Percentiles rank a stretch among this genome's conserved stretches.
These are phyloP conservation scores for Luffia ferchaultella DNA, from an alignment of 2,888 invertebrate genomes.

Conservation along the genomic window DNA sequence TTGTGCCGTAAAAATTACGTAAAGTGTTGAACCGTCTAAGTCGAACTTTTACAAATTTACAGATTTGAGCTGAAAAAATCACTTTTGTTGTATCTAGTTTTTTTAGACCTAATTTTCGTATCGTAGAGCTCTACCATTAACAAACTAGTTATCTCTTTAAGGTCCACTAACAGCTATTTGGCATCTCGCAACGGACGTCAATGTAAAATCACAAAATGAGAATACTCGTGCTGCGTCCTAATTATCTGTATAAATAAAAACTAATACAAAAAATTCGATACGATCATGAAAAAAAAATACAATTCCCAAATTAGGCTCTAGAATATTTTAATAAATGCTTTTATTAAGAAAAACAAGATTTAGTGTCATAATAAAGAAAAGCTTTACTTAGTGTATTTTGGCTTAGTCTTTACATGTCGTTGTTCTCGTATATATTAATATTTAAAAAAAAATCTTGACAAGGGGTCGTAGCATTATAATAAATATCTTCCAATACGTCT, in stretches of 20 bases:
- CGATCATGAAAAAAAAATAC: background rate
- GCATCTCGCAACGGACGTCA: conserved; percentile 53
- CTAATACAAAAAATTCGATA: background rate
- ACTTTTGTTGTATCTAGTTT: background rate
- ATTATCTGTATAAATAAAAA: background rate
- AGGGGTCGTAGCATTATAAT: too few species aligned
- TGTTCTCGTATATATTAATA: conserved; percentile 25
- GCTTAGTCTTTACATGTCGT: conserved; percentile 31
- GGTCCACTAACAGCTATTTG: conserved; percentile 39
- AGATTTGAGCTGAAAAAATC: background rate
- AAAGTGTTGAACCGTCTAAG: background rate
- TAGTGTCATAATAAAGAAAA: too few species aligned
- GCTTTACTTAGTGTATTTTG: background rate
- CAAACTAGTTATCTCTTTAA: background rate
- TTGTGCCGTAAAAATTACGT: background rate
- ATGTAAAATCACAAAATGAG: background rate
- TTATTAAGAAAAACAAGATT: background rate
- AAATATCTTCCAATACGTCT: background rate
- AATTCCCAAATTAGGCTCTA: background rate
- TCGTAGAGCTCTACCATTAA: background rate
- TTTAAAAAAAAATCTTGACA: background rate
- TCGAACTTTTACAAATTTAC: background rate
- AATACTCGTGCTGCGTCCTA: background rate
- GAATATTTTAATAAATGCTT: background rate
- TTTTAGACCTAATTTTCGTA: background rate